These are phyloP conservation scores for Rotaria sp. DNA, from an alignment of 2,888 invertebrate genomes.

Conservation along the genomic window DNA sequence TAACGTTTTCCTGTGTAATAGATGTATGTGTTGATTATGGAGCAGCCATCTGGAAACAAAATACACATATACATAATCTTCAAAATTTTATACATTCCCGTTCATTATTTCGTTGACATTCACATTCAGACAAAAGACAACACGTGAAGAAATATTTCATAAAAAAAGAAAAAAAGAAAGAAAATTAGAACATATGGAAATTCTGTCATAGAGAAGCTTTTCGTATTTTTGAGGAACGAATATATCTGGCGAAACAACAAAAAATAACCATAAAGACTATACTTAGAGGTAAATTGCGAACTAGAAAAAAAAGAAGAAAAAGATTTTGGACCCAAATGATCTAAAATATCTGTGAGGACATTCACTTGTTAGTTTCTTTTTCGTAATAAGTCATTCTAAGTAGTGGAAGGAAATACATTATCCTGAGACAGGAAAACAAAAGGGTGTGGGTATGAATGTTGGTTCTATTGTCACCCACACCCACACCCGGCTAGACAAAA, in stretches of 20 bases:
- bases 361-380: background rate
- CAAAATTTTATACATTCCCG: background rate
- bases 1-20: slow-evolving; percentile 86
- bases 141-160: background rate
- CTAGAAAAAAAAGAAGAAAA: background rate
- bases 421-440: background rate
- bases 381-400: background rate
- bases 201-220: background rate
- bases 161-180: background rate
- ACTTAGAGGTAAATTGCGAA: background rate
- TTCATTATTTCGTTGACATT: background rate
- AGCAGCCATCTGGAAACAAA: slow-evolving; percentile 11
- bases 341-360: background rate
- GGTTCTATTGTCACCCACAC: no score
- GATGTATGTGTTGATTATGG: background rate
- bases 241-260: background rate
- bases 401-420: background rate
- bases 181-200: background rate
- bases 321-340: background rate
- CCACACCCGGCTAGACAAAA: no score
- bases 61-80: background rate
- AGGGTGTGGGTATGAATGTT: no score
- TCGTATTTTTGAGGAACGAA: background rate
- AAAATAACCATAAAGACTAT: background rate
- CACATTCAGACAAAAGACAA: background rate